Base-by-base conservation (phyloP, 1,140 invertebrate species). In the Sminthurides bifidus region DNA sequence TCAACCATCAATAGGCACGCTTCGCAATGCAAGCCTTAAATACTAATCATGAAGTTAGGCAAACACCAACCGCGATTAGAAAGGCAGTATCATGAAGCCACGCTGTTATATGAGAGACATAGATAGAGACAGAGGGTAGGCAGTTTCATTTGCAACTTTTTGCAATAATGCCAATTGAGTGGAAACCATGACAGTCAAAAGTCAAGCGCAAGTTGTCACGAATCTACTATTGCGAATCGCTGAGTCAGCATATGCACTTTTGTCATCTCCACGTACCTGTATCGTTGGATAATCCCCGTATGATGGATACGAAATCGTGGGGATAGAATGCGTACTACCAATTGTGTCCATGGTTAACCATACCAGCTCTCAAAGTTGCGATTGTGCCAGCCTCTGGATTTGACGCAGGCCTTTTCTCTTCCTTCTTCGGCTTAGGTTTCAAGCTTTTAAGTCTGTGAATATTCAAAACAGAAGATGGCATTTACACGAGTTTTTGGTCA, bases 201-300 rank as follows among this genome's bases (percentile, higher is more conserved):
- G n/a, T n/a, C 38, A 15, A 15, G 23, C 38, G 23, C 23, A 4
- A 41, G 23, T 8, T 41, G 5, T 8, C 38, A 41, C 38, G 23
- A 8, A 17, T 41, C 23, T 17, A 17, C n/a, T 17, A 41, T 8
- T 6, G 38, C n/a, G n/a, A n/a, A n/a, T n/a, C n/a, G 1, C 40
- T 43, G 17, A 17, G 12, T 43, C 12, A 21, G 15, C 27, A 19
- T 33, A 8, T 31, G n/a, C 21, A 26, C 33, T 10, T 26, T 26
- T 52, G 19, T 26, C 15, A 14, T 3, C 23, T 38, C 29, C 21
- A n/a, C 24, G 24, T 59, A 59, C 57, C 52, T 59, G 57, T 23
- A 59, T 53, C 14, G 51, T 59, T 6, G 57, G 57, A 49, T 52
- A 59, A 33, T 59, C 57, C 8, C 57, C 57, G 24, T 59, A 58